These are phyloP conservation scores for Alligator sinensis DNA, from an alignment of 2,113 vertebrate genomes.

Conservation along the genomic window DNA sequence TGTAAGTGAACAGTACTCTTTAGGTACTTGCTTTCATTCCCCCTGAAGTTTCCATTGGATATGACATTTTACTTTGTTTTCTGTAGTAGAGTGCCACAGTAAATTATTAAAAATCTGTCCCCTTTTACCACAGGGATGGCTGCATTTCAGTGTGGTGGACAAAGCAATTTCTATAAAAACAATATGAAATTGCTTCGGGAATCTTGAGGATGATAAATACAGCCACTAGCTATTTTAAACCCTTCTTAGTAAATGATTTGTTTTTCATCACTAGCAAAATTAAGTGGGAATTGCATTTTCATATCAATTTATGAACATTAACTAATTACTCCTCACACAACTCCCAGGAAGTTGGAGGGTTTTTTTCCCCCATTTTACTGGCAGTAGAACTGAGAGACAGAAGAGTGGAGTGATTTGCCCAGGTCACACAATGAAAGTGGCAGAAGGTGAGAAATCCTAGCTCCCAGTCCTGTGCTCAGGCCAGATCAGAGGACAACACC, in stretches of 20 bases:
- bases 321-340: not conserved
- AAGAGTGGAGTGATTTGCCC: not conserved
- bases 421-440: not conserved
- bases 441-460: not conserved
- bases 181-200: not conserved
- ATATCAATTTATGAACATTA: not conserved
- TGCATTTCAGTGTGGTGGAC: not conserved
- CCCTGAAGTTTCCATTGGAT: not conserved
- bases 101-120: slow-evolving; percentile 34
- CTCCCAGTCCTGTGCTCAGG: rapidly evolving
- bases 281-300: not conserved
- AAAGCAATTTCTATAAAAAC: not conserved
- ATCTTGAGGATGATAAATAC: not conserved
- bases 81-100: not conserved
- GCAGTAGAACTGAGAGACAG: not conserved
- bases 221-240: not conserved
- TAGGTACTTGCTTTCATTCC: slow-evolving; percentile 18
- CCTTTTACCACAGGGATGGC: not conserved
- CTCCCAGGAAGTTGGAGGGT: not conserved
- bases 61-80: not conserved
- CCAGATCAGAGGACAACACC: not conserved
- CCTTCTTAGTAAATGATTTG: slow-evolving; percentile 7
- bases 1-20: not conserved
- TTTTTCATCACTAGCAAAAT: not conserved
- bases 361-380: not conserved